Percentiles rank a stretch among this genome's conserved stretches.
These are phyloP conservation scores for Eristalinus aeneus DNA, from an alignment of 2,888 invertebrate genomes.

Conservation along the genomic window DNA sequence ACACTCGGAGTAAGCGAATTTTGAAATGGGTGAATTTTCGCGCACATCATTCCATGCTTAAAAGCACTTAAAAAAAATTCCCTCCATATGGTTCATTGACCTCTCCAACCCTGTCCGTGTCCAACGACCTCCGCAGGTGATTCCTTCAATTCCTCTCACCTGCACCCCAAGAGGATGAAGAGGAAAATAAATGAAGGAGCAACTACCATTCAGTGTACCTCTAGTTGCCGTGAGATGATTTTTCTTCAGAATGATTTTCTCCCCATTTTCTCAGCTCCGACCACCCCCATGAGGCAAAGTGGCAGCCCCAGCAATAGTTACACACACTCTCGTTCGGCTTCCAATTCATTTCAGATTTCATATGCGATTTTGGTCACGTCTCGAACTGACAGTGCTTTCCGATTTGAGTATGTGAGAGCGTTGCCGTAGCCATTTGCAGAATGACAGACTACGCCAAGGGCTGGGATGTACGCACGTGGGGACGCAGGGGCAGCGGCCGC, in stretches of 20 bases:
- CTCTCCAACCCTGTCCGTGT: neutral
- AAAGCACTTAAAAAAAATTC: neutral
- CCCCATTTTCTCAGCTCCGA: neutral
- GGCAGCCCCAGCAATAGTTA: neutral
- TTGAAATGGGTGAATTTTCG: neutral
- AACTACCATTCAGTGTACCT: neutral
- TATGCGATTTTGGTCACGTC: slow-evolving; percentile 65
- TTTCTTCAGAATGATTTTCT: neutral
- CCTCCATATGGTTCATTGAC: neutral
- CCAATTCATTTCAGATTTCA: slow-evolving; percentile 49
- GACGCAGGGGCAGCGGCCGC: slow-evolving; percentile 23
- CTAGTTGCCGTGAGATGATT: neutral
- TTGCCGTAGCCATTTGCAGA: slow-evolving; percentile 55
- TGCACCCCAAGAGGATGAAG: neutral
- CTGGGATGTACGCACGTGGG: slow-evolving; percentile 8
- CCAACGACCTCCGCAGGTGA: neutral
- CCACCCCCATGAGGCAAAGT: neutral
- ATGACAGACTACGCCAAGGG: slow-evolving; percentile 61
- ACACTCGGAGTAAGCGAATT: too few relatives aligned
- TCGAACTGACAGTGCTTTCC: slow-evolving; percentile 65
- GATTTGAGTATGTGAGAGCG: slow-evolving; percentile 66
- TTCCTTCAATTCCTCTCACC: neutral
- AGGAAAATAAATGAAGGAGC: neutral
- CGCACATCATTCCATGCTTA: neutral
- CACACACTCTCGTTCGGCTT: neutral